Conservation (phyloP, 1,140 invertebrate species). For the Lepidostoma basale region DNA sequence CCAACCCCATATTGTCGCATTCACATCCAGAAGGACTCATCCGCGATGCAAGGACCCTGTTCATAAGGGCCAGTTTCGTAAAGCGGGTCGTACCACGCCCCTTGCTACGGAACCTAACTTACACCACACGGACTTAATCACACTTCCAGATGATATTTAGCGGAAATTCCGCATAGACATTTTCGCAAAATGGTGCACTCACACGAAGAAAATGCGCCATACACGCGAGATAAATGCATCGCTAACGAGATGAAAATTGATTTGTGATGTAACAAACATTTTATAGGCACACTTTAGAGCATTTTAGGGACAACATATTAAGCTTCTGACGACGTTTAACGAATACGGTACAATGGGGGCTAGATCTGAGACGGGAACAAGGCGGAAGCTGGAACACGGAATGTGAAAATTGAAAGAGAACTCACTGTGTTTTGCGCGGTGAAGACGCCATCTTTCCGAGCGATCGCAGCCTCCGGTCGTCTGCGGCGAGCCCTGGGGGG, state of each 20-base stretch:
- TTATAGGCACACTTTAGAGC: background rate
- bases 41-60: constrained; percentile 24
- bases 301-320: too few species aligned
- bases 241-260: constrained; percentile 21
- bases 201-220: background rate
- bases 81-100: constrained; percentile 33
- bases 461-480: constrained; percentile 16
- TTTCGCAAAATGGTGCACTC: background rate
- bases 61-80: constrained; percentile 30
- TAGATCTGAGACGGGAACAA: background rate
- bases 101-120: constrained; percentile 23
- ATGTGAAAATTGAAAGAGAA: background rate
- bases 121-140: background rate
- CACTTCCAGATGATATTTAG: too few species aligned
- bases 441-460: constrained; percentile 13
- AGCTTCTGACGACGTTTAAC: too few species aligned
- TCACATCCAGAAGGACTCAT: constrained; percentile 9
- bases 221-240: constrained; percentile 5
- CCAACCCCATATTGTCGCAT: constrained; percentile 29
- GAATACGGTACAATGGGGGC: too few species aligned
- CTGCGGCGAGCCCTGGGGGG: background rate
- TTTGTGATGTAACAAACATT: constrained; percentile 28
- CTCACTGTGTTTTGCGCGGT: constrained; percentile 20
- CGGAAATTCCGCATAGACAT: too few species aligned
- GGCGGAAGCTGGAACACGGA: background rate